Evolutionary conservation across 1,140 invertebrate genomes (phyloP).

Genomic region (Agrypnia vestita): DNA sequence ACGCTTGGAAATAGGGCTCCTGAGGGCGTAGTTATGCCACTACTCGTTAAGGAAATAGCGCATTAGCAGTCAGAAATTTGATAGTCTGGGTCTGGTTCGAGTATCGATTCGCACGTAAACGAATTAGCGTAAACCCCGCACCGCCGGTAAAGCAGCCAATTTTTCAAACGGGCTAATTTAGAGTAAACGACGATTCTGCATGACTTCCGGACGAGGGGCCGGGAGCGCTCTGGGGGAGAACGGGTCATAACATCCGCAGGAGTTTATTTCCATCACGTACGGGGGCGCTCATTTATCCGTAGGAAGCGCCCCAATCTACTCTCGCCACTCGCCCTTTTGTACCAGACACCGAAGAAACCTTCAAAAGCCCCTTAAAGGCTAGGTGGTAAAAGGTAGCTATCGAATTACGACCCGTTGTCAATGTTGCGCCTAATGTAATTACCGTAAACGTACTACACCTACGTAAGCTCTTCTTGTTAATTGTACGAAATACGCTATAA

Average conservation of each 20-base stretch:
- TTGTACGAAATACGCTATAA: constrained; percentile 31
- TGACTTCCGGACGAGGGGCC: constrained; percentile 53
- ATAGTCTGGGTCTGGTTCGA: constrained; percentile 8
- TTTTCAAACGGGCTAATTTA: constrained; percentile 60
- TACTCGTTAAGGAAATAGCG: constrained; percentile 24
- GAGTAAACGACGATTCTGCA: constrained; percentile 57
- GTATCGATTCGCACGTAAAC: constrained; percentile 49
- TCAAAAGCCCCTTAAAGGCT: constrained; percentile 20
- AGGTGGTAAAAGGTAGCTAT: constrained; percentile 39
- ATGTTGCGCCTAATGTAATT: constrained; percentile 42
- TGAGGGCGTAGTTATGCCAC: neutral
- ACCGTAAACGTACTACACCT: constrained; percentile 12
- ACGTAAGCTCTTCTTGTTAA: constrained; percentile 44
- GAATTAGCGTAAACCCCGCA: constrained; percentile 32
- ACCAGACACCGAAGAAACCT: constrained; percentile 28
- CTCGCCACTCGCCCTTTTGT: constrained; percentile 30
- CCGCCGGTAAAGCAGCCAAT: constrained; percentile 42
- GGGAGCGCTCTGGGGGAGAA: constrained; percentile 20
- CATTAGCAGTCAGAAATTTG: constrained; percentile 28
- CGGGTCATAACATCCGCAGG: constrained; percentile 31
- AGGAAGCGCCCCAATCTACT: constrained; percentile 50
- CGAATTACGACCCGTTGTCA: constrained; percentile 28
- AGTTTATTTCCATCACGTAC: constrained; percentile 59
- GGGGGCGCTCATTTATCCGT: constrained; percentile 55
- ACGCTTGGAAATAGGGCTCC: neutral